Evolutionary conservation across 1,140 invertebrate genomes (phyloP).

Genomic region (Macrocentrus cingulum): DNA sequence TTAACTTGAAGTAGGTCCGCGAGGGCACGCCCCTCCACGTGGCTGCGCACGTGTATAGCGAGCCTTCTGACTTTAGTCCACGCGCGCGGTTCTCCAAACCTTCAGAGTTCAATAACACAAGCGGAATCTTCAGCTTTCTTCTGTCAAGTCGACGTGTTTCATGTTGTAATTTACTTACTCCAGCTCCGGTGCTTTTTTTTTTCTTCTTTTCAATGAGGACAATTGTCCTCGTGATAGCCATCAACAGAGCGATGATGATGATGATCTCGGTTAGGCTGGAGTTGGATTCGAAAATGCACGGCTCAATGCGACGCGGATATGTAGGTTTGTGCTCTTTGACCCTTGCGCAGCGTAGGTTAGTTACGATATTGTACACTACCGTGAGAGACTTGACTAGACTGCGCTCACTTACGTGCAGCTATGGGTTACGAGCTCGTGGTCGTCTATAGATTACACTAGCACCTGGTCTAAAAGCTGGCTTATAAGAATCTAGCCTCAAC

Average conservation of each 20-base stretch:
- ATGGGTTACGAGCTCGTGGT: constrained; percentile 5
- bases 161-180: too few relatives aligned
- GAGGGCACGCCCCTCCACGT: constrained; percentile 52
- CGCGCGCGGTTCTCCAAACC: too few relatives aligned
- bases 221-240: constrained; percentile 1
- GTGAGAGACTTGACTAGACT: constrained; percentile 43
- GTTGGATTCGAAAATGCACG: constrained; percentile 11
- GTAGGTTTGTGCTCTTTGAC: constrained; percentile 47
- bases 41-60: constrained; percentile 43
- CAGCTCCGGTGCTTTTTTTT: too few relatives aligned
- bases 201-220: too few relatives aligned
- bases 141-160: too few relatives aligned
- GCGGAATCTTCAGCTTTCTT: too few relatives aligned
- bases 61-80: constrained; percentile 19
- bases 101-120: too few relatives aligned
- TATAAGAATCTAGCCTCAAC: constrained; percentile 3
- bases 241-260: constrained; percentile 22
- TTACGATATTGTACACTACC: constrained; percentile 46
- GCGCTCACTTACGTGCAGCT: constrained; percentile 33
- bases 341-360: constrained; percentile 35
- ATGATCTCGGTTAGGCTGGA: constrained; percentile 36
- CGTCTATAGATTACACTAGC: constrained; percentile 14
- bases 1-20: constrained; percentile 38
- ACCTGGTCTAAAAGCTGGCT: constrained; percentile 9
- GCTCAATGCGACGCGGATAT: constrained; percentile 29